phyloP scores from a whole-genome alignment of 2,888 invertebrate species.

The Aleiodes testaceus region DNA sequence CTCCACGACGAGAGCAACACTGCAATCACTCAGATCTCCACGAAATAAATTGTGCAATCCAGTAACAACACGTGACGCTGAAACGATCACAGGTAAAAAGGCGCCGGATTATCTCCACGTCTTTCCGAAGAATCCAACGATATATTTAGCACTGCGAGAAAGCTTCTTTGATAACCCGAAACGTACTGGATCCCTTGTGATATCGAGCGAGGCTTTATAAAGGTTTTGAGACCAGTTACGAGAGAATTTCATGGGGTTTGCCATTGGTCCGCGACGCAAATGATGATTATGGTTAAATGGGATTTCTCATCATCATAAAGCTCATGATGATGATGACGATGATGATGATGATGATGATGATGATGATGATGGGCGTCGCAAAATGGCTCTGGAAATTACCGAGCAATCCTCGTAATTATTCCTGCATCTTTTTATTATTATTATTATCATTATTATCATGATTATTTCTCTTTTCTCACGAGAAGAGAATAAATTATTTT shows the following conservation, averaged over 20 bases:
- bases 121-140: too few relatives aligned
- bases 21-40: conserved; percentile 71
- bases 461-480: conserved; percentile 42
- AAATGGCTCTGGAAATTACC: conserved; percentile 38
- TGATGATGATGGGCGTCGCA: conserved; percentile 24
- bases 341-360: conserved; percentile 59
- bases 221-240: not conserved
- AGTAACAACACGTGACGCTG: conserved; percentile 76
- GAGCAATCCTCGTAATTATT: conserved; percentile 33
- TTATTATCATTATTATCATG: conserved; percentile 50
- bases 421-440: too few relatives aligned
- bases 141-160: too few relatives aligned
- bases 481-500: not conserved
- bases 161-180: too few relatives aligned
- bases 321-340: conserved; percentile 57
- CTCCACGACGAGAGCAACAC: conserved; percentile 67
- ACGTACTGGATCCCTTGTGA: too few relatives aligned
- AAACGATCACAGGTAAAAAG: conserved; percentile 81
- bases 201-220: conserved; percentile 26
- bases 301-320: conserved; percentile 57
- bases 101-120: not conserved
- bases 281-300: conserved; percentile 67
- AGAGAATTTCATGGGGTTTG: conserved; percentile 60
- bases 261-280: conserved; percentile 66
- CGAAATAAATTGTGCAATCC: conserved; percentile 73